Conservation (phyloP, 2,888 invertebrate species). For the Cepaea hortensis region DNA sequence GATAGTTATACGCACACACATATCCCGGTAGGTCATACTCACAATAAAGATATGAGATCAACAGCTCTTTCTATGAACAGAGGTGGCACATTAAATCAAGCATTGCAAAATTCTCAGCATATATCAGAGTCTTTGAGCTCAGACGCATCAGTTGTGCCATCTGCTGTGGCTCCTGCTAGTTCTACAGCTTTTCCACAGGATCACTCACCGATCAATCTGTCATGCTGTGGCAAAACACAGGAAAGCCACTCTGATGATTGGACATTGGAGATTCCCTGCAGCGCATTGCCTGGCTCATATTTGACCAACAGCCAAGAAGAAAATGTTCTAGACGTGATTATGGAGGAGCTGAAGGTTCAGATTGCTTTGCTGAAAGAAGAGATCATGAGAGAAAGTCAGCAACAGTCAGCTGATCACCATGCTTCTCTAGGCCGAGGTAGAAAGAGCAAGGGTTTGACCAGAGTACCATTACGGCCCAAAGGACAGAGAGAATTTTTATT, state of each 20-base stretch:
- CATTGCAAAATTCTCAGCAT: neutral
- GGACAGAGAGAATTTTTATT: neutral
- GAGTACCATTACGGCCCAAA: neutral
- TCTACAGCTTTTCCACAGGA: neutral
- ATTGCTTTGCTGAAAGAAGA: constrained; percentile 36
- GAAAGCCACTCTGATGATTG: neutral
- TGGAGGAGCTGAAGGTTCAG: constrained; percentile 42
- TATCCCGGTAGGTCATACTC: too few species aligned
- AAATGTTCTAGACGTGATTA: constrained; percentile 41
- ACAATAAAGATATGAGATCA: too few species aligned
- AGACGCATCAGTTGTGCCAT: neutral
- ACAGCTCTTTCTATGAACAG: too few species aligned
- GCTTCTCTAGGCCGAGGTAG: neutral
- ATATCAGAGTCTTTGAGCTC: too few species aligned
- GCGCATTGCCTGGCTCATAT: neutral
- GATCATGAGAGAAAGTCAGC: constrained; percentile 22
- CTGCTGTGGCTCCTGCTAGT: neutral
- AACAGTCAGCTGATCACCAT: neutral
- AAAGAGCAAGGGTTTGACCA: neutral
- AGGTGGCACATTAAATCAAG: neutral
- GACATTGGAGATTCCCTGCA: neutral
- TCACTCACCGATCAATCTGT: neutral
- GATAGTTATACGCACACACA: too few species aligned
- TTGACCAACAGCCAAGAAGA: neutral
- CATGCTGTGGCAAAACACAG: neutral